Evolutionary conservation across 1,140 invertebrate genomes (phyloP).

Genomic region (Aphidius gifuensis): DNA sequence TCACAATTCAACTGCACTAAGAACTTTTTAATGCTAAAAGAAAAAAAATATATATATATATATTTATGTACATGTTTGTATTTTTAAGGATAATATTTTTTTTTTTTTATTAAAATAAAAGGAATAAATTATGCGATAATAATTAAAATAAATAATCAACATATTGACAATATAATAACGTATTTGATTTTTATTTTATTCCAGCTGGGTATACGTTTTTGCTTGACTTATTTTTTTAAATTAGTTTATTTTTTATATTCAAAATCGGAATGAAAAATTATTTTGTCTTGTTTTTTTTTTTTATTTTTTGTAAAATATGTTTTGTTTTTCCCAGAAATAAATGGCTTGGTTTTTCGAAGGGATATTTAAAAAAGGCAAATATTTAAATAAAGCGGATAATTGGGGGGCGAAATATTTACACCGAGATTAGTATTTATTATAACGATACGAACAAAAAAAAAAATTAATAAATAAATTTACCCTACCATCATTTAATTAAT

Average conservation of each 20-base stretch:
- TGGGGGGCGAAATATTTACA: no score
- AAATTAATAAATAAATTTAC: no score
- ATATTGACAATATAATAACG: background rate
- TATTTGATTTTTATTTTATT: conserved; percentile 17
- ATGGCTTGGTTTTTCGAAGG: no score
- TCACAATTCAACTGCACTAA: conserved; percentile 26
- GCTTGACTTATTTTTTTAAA: no score
- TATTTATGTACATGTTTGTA: background rate
- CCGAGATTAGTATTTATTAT: no score
- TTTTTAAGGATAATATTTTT: background rate
- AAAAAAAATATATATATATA: conserved; percentile 2
- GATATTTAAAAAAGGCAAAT: no score
- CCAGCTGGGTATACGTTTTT: background rate
- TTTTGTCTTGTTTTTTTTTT: no score
- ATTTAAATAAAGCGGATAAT: no score
- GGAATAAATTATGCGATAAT: conserved; percentile 2
- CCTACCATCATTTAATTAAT: no score
- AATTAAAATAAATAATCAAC: background rate
- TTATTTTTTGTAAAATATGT: background rate
- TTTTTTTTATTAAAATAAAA: background rate
- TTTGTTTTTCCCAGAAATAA: background rate
- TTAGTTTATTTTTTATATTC: no score
- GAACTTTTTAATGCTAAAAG: background rate
- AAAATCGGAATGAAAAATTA: conserved; percentile 9
- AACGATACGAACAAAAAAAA: no score